Evolutionary conservation across 2,888 invertebrate genomes (phyloP), one percentile per base, ranked within the genome.

Genomic region (Venusia cambrica): DNA sequence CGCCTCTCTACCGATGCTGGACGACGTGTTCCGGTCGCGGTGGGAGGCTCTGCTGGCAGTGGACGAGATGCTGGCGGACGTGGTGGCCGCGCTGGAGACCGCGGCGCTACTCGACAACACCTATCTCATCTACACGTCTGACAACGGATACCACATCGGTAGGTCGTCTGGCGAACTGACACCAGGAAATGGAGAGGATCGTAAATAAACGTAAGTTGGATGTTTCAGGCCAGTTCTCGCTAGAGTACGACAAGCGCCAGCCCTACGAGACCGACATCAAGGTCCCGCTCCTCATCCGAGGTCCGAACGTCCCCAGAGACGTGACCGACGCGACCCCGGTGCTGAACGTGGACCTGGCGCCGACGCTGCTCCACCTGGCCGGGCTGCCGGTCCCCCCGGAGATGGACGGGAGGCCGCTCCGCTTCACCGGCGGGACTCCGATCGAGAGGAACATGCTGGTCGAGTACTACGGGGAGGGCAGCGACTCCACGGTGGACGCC

Each of bases 101-200:
- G 73, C 75, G 1, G 69, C 84, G 1, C 40, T 92, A 1, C 59
- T 95, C 2, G 81, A 93, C 0, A 89, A 94, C 50, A 97, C 97
- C 0, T 96, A 93, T 56, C 65, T 97, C 0, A 90, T 97, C 28
- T 95, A 92, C 57, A 93, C 96, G 0, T 97, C 97, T 0, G 97
- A 97, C 65, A 96, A 97, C 76, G 97, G 97, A 9, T 97, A 92
- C 73, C 97, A 97, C 77, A 85, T 97, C 51, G 95, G 95, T 94
- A 68, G 73, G 74, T 55, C n/a, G 5, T 18, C 12, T 3, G 6
- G 8, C 5, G n/a, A 11, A 7, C 13, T 24, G 6, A 5, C 3
- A 6, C 2, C 8, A 19, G 8, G 9, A 19, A 19, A 7, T 19
- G 9, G 19, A n/a, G n/a, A n/a, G n/a, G n/a, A n/a, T n/a, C n/a